phyloP scores from a whole-genome alignment of 2,797 vertebrate genomes.

The Australoheros facetus region DNA sequence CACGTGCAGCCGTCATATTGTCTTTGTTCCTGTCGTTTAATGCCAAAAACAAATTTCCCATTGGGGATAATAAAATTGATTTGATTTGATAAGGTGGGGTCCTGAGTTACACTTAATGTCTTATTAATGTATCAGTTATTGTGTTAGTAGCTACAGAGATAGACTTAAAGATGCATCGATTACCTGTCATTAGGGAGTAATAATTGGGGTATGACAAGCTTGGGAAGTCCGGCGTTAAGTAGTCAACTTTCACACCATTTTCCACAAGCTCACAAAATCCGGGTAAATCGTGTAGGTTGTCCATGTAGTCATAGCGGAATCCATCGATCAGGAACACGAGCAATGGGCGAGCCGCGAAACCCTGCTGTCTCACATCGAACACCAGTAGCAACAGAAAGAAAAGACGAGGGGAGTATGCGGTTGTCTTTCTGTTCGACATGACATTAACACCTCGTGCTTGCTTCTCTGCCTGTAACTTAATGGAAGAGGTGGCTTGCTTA shows the following conservation, averaged over 20 bases:
- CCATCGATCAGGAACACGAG: slow-evolving; percentile 90
- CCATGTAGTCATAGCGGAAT: slow-evolving; percentile 90
- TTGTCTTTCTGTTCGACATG: background rate
- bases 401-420: background rate
- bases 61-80: no score
- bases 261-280: slow-evolving; percentile 85
- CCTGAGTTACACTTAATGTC: background rate
- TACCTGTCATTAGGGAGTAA: slow-evolving; percentile 93
- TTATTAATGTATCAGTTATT: background rate
- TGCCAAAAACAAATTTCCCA: fast-evolving
- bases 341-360: slow-evolving; percentile 74
- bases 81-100: background rate
- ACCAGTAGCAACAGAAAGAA: background rate
- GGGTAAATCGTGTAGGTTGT: slow-evolving; percentile 80
- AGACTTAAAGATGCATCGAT: background rate
- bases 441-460: background rate
- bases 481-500: fast-evolving
- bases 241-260: slow-evolving; percentile 90
- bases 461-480: background rate
- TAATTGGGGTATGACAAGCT: slow-evolving; percentile 94
- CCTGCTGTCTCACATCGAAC: background rate
- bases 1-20: background rate
- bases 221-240: slow-evolving; percentile 92
- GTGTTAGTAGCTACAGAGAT: background rate
- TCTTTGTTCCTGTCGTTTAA: no score